Conservation (phyloP, 2,888 invertebrate species). For the Phalera bucephala region DNA sequence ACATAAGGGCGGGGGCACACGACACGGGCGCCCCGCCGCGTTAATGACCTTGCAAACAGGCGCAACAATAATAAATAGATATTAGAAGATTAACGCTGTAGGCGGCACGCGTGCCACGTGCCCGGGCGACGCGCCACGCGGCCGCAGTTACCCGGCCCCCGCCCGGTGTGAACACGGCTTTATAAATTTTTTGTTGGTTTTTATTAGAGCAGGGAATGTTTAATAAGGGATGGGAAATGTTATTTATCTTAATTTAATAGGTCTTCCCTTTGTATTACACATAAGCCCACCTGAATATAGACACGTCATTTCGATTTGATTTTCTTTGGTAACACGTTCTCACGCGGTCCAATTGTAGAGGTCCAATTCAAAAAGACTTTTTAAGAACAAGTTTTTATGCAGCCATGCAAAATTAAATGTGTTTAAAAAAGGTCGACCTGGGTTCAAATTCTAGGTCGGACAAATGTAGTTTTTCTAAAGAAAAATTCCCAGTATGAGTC, state of each 20-base stretch:
- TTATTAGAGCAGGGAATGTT: slow-evolving; percentile 15
- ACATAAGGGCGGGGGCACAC: slow-evolving; percentile 46
- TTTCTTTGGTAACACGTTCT: too few species aligned
- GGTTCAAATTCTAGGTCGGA: too few species aligned
- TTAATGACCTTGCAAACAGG: slow-evolving; percentile 62
- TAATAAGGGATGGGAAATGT: slow-evolving; percentile 16
- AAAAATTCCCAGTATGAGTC: too few species aligned
- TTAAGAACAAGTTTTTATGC: too few species aligned
- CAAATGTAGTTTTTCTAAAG: too few species aligned
- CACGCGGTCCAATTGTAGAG: too few species aligned
- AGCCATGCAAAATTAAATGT: too few species aligned
- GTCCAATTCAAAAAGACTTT: too few species aligned
- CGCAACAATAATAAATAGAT: slow-evolving; percentile 60
- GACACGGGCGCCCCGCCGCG: slow-evolving; percentile 42
- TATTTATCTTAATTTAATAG: neutral
- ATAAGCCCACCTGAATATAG: too few species aligned
- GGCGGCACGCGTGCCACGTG: slow-evolving; percentile 35
- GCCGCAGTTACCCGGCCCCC: slow-evolving; percentile 30
- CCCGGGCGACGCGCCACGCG: slow-evolving; percentile 17
- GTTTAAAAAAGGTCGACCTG: too few species aligned
- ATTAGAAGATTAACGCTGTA: slow-evolving; percentile 58
- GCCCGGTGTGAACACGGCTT: slow-evolving; percentile 35
- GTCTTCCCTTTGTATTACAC: neutral
- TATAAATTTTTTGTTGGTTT: slow-evolving; percentile 33
- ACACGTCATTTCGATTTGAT: too few species aligned